Conservation (phyloP, 2,113 vertebrate genomes). For the Actinemys pallida region DNA sequence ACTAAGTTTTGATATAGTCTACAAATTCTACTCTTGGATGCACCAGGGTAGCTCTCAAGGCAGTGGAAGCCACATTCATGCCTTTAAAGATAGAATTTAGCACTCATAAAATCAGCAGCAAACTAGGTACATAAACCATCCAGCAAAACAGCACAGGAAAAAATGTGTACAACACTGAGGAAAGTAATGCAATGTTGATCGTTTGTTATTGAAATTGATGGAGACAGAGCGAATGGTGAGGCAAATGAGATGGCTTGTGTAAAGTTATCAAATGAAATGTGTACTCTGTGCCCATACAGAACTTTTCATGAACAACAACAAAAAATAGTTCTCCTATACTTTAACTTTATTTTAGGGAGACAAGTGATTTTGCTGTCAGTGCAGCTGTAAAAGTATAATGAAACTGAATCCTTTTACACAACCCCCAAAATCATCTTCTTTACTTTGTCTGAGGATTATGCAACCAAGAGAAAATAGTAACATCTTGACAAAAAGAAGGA, state of each 20-base stretch:
- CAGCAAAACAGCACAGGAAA: neutral
- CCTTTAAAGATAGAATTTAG: neutral
- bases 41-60: neutral
- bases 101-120: neutral
- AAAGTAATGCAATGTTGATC: neutral
- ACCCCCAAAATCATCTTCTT: conserved; percentile 75
- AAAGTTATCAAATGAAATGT: conserved; percentile 48
- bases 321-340: conserved; percentile 61
- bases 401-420: conserved; percentile 77
- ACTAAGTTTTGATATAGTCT: neutral
- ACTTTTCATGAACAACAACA: conserved; percentile 36
- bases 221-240: conserved; percentile 31
- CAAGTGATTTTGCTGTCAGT: conserved; percentile 77
- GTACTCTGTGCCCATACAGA: conserved; percentile 65
- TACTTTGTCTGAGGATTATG: conserved; percentile 79
- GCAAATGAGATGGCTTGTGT: neutral
- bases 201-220: neutral
- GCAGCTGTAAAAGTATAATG: conserved; percentile 77
- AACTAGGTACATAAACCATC: neutral
- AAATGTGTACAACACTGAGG: neutral
- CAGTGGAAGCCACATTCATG: neutral
- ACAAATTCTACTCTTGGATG: conserved; percentile 12
- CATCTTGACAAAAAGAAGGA: conserved; percentile 46
- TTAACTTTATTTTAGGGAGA: conserved; percentile 77
- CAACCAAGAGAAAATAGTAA: conserved; percentile 63